Percentiles rank a stretch among this genome's conserved stretches.
Conservation (phyloP, 2,797 vertebrate genomes). For the Trachurus trachurus region DNA sequence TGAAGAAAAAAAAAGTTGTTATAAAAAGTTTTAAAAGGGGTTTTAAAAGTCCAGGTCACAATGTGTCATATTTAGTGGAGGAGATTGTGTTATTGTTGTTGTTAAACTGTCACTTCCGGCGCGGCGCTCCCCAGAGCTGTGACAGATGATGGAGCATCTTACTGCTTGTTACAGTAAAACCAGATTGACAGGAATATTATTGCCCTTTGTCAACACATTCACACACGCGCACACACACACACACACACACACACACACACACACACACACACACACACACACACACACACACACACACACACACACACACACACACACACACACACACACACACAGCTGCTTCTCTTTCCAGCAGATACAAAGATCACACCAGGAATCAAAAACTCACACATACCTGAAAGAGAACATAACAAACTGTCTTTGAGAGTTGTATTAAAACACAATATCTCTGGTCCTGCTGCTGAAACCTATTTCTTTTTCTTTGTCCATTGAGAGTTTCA, state of each 20-base stretch:
- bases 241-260: neutral
- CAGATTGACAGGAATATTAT: conserved; percentile 60
- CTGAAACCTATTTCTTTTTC: neutral
- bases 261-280: neutral
- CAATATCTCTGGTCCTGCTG: neutral
- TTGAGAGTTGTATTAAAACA: neutral
- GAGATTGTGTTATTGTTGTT: conserved; percentile 8
- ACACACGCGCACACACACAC: neutral
- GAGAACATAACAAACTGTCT: neutral
- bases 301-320: neutral
- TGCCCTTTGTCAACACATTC: conserved; percentile 23
- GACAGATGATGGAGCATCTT: conserved; percentile 23
- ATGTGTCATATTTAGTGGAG: conserved; percentile 3
- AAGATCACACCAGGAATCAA: neutral
- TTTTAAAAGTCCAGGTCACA: neutral
- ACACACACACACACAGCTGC: conserved; percentile 1
- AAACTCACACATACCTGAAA: neutral
- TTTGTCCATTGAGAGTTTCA: neutral
- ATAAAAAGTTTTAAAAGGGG: neutral
- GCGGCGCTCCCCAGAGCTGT: neutral
- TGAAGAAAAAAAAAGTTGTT: neutral
- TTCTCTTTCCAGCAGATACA: conserved; percentile 2
- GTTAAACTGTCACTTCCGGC: conserved; percentile 18
- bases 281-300: neutral
- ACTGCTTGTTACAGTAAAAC: conserved; percentile 52